Conservation (phyloP, 2,797 vertebrate species). For the Coracias cyanogaster region DNA sequence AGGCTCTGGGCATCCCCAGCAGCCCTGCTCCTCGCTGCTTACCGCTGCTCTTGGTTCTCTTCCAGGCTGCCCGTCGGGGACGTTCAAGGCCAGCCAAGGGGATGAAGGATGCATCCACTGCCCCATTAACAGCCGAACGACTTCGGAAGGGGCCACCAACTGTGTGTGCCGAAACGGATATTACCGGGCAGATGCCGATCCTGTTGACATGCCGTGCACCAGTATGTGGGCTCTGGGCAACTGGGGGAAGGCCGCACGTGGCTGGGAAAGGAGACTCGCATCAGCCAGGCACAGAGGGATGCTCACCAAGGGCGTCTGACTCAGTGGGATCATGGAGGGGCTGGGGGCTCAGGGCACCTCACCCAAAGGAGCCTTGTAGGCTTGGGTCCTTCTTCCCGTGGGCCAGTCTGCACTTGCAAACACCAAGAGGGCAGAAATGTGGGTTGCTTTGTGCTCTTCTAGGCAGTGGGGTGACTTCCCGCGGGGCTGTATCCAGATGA, state of each 20-base stretch:
- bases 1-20: background rate
- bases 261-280: background rate
- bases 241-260: fast-evolving
- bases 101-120: conserved; percentile 90
- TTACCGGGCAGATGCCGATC: conserved; percentile 91
- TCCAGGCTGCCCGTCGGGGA: conserved; percentile 89
- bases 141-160: conserved; percentile 89
- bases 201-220: conserved; percentile 92
- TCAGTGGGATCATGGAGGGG: background rate
- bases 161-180: conserved; percentile 91
- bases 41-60: background rate
- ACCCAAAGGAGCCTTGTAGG: background rate
- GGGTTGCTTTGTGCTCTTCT: background rate
- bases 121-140: conserved; percentile 93
- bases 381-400: background rate
- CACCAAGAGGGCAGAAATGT: background rate
- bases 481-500: background rate
- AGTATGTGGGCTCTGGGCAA: conserved; percentile 80
- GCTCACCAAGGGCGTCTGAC: background rate
- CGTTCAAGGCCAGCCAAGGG: conserved; percentile 94
- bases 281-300: background rate
- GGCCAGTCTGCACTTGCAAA: background rate
- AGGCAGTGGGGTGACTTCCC: background rate
- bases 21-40: background rate
- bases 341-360: background rate